phyloP scores from a whole-genome alignment of 2,888 invertebrate genomes.

The Anthrax anthrax region DNA sequence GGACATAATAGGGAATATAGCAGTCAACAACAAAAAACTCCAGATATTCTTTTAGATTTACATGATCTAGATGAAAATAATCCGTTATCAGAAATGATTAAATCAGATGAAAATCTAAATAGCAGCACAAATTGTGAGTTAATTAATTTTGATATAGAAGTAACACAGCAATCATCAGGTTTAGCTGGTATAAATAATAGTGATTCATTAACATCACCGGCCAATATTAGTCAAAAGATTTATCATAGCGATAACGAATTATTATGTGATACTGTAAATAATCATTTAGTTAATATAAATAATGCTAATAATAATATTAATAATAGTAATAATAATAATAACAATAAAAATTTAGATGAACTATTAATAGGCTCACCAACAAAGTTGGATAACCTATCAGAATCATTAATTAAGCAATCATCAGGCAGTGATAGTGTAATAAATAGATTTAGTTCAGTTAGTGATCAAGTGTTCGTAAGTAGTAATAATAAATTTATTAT shows the following conservation, averaged over 20 bases:
- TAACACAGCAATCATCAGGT: background rate
- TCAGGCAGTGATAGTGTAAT: conserved; percentile 10
- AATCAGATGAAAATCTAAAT: background rate
- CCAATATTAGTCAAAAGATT: conserved; percentile 1
- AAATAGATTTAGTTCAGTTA: conserved; percentile 27
- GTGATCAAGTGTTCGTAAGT: conserved; percentile 28
- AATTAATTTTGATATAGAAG: conserved; percentile 11
- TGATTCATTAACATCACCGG: background rate
- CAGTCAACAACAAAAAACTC: conserved; percentile 17
- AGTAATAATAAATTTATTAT: conserved; percentile 17
- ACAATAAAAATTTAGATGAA: conserved; percentile 8
- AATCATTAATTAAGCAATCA: conserved; percentile 7
- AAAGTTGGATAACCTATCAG: conserved; percentile 5
- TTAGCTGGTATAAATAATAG: background rate
- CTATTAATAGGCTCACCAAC: conserved; percentile 4
- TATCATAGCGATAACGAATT: conserved; percentile 4
- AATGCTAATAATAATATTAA: no score
- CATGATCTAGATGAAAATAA: conserved; percentile 16
- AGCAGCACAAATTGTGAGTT: conserved; percentile 7
- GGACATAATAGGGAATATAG: background rate
- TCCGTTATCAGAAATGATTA: conserved; percentile 20
- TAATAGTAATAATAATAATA: no score
- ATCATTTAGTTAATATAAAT: conserved; percentile 5
- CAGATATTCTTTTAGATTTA: conserved; percentile 30
- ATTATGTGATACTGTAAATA: conserved; percentile 10